phyloP scores from a whole-genome alignment of 1,140 invertebrate genomes.

The Drosophila erecta region DNA sequence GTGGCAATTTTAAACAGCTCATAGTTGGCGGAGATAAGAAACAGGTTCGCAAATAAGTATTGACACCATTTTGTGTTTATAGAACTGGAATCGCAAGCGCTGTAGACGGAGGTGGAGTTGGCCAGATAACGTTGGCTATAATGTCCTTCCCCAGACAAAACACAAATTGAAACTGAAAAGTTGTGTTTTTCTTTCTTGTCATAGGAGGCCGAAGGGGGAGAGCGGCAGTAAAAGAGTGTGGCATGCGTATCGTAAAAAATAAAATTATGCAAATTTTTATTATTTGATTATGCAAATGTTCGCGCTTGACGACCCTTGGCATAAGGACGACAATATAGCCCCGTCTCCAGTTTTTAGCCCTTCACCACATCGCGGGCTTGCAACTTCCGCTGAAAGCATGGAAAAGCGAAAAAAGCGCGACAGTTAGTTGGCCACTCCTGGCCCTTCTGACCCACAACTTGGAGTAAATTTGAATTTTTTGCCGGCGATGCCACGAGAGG shows the following conservation, averaged over 20 bases:
- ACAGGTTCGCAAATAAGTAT: slow-evolving; percentile 83
- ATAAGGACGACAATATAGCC: slow-evolving; percentile 81
- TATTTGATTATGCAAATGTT: slow-evolving; percentile 85
- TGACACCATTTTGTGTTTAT: slow-evolving; percentile 80
- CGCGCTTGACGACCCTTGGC: slow-evolving; percentile 84
- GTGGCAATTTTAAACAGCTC: slow-evolving; percentile 70
- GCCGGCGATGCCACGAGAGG: slow-evolving; percentile 39
- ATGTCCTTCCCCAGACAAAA: slow-evolving; percentile 52
- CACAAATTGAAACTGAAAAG: slow-evolving; percentile 57
- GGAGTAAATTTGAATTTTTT: slow-evolving; percentile 73
- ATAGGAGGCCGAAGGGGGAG: neutral
- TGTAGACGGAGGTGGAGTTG: slow-evolving; percentile 1
- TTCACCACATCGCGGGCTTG: slow-evolving; percentile 47
- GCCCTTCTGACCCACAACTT: slow-evolving; percentile 41
- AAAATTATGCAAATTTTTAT: slow-evolving; percentile 85
- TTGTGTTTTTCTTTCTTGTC: slow-evolving; percentile 26
- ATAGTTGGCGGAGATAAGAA: slow-evolving; percentile 66
- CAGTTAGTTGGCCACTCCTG: slow-evolving; percentile 68
- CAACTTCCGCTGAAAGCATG: slow-evolving; percentile 57
- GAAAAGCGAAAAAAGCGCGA: slow-evolving; percentile 45
- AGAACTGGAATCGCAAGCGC: slow-evolving; percentile 10
- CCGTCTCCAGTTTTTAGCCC: slow-evolving; percentile 5
- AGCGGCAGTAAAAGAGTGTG: slow-evolving; percentile 21
- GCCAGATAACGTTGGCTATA: slow-evolving; percentile 69
- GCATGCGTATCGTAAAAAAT: slow-evolving; percentile 81